phyloP scores from a whole-genome alignment of 2,888 invertebrate genomes.

The Girardia tigrina region DNA sequence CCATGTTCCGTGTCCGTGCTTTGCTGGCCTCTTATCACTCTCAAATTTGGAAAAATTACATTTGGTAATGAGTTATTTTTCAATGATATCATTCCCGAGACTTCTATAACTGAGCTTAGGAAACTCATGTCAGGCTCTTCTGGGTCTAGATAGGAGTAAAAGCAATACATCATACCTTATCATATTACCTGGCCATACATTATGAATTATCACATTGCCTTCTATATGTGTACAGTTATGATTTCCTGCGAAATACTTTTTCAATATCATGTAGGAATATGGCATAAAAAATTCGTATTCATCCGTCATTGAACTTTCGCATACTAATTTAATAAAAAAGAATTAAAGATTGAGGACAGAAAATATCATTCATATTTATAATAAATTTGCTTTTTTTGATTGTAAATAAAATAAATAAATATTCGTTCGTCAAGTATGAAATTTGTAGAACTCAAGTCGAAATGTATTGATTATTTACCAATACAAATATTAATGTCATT shows the following conservation, averaged over 20 bases:
- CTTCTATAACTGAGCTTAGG: not conserved
- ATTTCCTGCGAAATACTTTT: not conserved
- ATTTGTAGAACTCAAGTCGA: no score
- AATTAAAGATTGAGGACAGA: no score
- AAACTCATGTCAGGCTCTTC: not conserved
- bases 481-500: no score
- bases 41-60: not conserved
- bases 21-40: not conserved
- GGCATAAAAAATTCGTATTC: not conserved
- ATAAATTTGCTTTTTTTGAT: no score
- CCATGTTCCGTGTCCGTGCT: not conserved
- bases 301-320: not conserved
- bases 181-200: not conserved
- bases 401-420: no score
- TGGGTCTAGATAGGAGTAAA: no score
- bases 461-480: no score
- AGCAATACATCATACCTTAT: no score
- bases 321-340: no score
- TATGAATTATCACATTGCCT: slow-evolving; percentile 1
- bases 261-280: not conserved
- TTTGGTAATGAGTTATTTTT: not conserved
- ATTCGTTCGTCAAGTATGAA: no score
- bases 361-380: no score
- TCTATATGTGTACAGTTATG: not conserved
- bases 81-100: not conserved